phyloP scores from a whole-genome alignment of 2,888 invertebrate species.

The Smittia aterrima region DNA sequence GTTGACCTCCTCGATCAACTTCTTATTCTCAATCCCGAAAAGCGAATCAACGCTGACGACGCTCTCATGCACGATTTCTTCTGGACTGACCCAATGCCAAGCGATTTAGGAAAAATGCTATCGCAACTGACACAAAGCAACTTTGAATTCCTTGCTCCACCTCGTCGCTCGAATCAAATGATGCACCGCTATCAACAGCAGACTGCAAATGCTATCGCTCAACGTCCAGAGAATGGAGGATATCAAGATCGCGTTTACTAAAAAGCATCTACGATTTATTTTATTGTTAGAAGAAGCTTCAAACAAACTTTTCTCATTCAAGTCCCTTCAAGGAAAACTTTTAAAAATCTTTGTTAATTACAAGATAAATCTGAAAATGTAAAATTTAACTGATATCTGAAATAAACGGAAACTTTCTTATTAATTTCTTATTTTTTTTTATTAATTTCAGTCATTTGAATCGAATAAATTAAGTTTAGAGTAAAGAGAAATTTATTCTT shows the following conservation, averaged over 20 bases:
- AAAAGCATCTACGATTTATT: no score
- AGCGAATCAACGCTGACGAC: conserved; percentile 80
- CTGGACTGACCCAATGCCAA: conserved; percentile 97
- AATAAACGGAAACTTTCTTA: background rate
- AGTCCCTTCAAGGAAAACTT: no score
- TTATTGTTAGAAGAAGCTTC: no score
- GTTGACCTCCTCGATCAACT: conserved; percentile 91
- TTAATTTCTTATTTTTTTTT: background rate
- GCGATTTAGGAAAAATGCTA: conserved; percentile 86
- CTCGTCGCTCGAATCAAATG: conserved; percentile 68
- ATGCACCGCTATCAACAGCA: conserved; percentile 54
- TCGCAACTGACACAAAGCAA: conserved; percentile 84
- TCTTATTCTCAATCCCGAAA: conserved; percentile 86
- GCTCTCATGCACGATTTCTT: conserved; percentile 98
- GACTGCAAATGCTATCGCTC: conserved; percentile 49
- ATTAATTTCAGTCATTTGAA: no score
- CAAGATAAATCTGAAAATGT: background rate
- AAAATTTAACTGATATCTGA: background rate
- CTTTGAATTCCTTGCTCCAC: conserved; percentile 84
- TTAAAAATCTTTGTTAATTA: no score
- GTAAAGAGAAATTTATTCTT: no score
- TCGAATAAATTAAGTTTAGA: no score
- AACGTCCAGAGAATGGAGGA: no score
- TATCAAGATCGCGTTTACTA: conserved; percentile 65
- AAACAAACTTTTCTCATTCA: background rate